Evolutionary conservation across 2,113 vertebrate species (phyloP).

Genomic region (Hippocampus barbouri): DNA sequence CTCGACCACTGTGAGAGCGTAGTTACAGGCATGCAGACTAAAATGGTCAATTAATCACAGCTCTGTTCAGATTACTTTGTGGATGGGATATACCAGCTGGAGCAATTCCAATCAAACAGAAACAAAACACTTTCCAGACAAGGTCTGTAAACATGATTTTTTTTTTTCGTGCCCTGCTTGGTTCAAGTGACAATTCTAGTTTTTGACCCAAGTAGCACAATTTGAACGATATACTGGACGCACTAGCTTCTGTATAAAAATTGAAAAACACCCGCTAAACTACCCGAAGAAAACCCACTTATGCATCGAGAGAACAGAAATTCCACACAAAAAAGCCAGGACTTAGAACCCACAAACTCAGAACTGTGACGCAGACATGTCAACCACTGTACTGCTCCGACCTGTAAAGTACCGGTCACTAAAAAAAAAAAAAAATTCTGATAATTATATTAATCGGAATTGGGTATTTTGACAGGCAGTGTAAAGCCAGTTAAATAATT

Average conservation of each 20-base stretch:
- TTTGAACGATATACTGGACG: background rate
- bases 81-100: background rate
- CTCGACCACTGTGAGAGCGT: background rate
- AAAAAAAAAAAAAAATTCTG: no score
- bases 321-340: no score
- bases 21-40: background rate
- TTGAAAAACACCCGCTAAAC: no score
- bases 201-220: background rate
- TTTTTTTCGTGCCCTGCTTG: background rate
- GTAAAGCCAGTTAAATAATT: background rate
- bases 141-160: background rate
- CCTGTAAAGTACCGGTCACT: no score
- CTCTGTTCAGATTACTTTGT: conserved; percentile 5
- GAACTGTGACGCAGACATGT: no score
- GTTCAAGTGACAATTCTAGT: background rate
- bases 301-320: no score
- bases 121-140: background rate
- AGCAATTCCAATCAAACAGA: background rate
- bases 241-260: no score
- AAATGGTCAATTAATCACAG: conserved; percentile 24
- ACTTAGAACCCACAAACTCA: no score
- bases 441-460: background rate
- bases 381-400: background rate
- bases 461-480: background rate
- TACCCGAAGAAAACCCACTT: no score